Percentiles rank a stretch among this genome's conserved stretches.
These are phyloP conservation scores for Hyphantria cunea DNA, from an alignment of 1,140 invertebrate species.

Conservation along the genomic window DNA sequence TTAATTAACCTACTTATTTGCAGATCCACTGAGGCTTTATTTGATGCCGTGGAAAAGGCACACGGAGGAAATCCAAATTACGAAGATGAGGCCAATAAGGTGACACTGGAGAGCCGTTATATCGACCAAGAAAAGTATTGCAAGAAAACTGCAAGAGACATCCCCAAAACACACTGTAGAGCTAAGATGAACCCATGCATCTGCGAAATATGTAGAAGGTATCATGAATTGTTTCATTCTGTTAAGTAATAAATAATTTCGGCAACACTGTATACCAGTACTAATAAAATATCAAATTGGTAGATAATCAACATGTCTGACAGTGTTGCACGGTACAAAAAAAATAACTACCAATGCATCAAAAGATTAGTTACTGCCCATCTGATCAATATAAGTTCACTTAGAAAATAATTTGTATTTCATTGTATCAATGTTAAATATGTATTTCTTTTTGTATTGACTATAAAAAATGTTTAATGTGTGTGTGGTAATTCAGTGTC, in stretches of 20 bases:
- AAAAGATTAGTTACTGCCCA: too few relatives aligned
- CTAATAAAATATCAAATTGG: too few relatives aligned
- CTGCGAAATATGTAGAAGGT: constrained; percentile 67
- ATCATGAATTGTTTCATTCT: constrained; percentile 67
- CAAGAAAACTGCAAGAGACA: constrained; percentile 6
- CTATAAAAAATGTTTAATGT: too few relatives aligned
- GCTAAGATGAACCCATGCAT: constrained; percentile 50
- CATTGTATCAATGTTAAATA: too few relatives aligned
- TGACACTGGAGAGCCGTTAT: constrained; percentile 58
- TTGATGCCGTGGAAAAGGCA: too few relatives aligned
- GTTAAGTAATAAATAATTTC: constrained; percentile 15
- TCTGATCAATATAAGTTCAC: too few relatives aligned
- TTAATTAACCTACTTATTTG: neutral
- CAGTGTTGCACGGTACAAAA: too few relatives aligned
- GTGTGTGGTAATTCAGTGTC: too few relatives aligned
- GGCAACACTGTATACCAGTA: neutral
- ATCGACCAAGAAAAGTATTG: constrained; percentile 42
- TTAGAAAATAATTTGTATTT: too few relatives aligned
- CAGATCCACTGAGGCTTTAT: neutral
- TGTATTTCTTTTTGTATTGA: too few relatives aligned
- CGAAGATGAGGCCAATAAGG: constrained; percentile 23
- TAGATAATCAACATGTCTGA: too few relatives aligned
- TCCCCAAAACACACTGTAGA: constrained; percentile 27
- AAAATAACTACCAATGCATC: too few relatives aligned
- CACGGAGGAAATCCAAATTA: neutral